Evolutionary conservation across 2,797 vertebrate species (phyloP).

Genomic region (Myotis myotis): DNA sequence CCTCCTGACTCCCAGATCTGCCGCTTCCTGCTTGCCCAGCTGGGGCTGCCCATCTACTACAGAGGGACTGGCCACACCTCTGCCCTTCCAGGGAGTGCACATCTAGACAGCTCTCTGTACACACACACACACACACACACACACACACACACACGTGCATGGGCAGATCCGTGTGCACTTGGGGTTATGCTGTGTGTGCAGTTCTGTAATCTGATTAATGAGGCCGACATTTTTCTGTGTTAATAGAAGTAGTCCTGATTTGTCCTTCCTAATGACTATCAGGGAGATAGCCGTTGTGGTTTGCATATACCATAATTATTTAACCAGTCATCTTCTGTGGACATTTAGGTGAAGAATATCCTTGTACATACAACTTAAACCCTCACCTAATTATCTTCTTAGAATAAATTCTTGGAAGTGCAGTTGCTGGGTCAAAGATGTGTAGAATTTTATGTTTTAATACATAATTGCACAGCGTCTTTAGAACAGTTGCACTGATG

Average conservation of each 20-base stretch:
- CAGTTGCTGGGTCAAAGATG: conserved; percentile 45
- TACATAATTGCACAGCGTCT: background rate
- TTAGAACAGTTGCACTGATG: background rate
- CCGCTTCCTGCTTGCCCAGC: background rate
- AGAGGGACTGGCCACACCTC: background rate
- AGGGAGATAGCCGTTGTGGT: background rate
- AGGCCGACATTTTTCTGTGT: background rate
- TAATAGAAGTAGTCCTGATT: background rate
- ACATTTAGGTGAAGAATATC: conserved; percentile 26
- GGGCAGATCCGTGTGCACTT: accelerated
- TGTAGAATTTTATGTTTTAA: background rate
- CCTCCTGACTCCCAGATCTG: background rate
- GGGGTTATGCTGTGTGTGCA: background rate
- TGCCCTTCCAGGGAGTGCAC: too few relatives aligned
- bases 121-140: background rate
- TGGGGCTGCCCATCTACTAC: background rate
- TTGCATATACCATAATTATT: background rate
- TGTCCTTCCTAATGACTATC: background rate
- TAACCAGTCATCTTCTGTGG: conserved; percentile 2
- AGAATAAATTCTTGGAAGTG: conserved; percentile 47
- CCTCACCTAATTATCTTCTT: conserved; percentile 58
- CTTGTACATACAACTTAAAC: conserved; percentile 22
- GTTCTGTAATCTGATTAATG: background rate
- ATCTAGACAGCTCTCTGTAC: background rate
- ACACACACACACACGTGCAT: accelerated